Evolutionary conservation across 2,113 vertebrate species (phyloP).

Genomic region (Raja brachyura): DNA sequence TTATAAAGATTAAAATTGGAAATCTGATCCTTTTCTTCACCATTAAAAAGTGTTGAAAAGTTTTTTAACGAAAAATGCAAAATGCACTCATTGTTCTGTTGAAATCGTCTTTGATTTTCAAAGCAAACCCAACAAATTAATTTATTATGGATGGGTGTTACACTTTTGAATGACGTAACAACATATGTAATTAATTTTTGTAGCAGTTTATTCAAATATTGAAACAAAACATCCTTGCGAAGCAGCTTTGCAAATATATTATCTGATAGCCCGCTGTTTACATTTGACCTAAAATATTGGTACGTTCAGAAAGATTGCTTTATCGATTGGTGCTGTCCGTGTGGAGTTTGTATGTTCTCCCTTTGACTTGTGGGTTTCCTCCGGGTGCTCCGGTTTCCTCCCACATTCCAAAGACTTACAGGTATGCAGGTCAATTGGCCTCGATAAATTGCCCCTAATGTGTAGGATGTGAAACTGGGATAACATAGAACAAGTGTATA

Average conservation of each 20-base stretch:
- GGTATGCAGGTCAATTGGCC: too few relatives aligned
- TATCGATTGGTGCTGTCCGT: not conserved
- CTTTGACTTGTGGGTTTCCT: too few relatives aligned
- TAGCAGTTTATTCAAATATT: not conserved
- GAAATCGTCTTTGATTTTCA: not conserved
- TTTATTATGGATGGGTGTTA: not conserved
- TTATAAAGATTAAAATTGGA: not conserved
- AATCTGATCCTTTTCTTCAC: not conserved
- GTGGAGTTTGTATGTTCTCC: too few relatives aligned
- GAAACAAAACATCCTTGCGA: not conserved
- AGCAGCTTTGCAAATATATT: not conserved
- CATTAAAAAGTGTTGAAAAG: not conserved
- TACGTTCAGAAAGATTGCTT: not conserved
- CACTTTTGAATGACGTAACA: not conserved
- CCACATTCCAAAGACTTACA: too few relatives aligned
- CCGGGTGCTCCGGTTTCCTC: too few relatives aligned
- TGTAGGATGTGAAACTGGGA: too few relatives aligned
- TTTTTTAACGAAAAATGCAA: not conserved
- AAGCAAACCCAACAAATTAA: not conserved
- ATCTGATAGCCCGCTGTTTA: not conserved
- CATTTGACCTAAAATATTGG: not conserved
- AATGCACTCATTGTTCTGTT: not conserved
- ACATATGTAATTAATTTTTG: not conserved
- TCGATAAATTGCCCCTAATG: too few relatives aligned
- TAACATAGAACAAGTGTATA: too few relatives aligned